Conservation (phyloP, 1,140 invertebrate genomes). For the Nylanderia fulva region DNA sequence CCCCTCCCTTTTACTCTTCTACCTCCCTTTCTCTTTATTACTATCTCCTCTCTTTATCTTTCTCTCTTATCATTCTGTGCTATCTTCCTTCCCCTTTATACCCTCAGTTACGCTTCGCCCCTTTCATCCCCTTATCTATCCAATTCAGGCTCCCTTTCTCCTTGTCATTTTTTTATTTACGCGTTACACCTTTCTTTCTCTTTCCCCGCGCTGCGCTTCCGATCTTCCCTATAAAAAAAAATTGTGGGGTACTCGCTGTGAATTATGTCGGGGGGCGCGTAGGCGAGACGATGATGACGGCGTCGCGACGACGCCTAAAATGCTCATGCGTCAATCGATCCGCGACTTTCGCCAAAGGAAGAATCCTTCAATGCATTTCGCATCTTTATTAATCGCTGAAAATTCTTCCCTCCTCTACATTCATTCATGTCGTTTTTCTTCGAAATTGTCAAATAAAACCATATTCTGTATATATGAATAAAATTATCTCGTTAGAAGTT, state of each 20-base stretch:
- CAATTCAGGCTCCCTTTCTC: slow-evolving; percentile 1
- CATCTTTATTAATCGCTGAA: not conserved
- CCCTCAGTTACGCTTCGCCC: slow-evolving; percentile 16
- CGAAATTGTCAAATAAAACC: too few relatives aligned
- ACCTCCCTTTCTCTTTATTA: slow-evolving; percentile 14
- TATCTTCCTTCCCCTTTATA: not conserved
- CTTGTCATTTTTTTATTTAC: slow-evolving; percentile 12
- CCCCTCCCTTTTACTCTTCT: not conserved
- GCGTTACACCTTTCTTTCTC: slow-evolving; percentile 43
- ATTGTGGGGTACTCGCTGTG: slow-evolving; percentile 1
- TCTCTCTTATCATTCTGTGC: not conserved
- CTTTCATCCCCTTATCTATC: slow-evolving; percentile 21
- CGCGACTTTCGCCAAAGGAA: not conserved
- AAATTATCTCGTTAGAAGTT: not conserved
- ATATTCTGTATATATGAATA: too few relatives aligned
- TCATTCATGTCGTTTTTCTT: not conserved
- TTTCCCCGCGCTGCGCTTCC: slow-evolving; percentile 25
- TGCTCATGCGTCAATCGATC: slow-evolving; percentile 63
- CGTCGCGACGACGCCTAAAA: slow-evolving; percentile 58
- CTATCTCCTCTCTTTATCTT: not conserved
- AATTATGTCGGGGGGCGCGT: slow-evolving; percentile 18
- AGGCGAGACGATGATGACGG: slow-evolving; percentile 13
- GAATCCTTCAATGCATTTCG: not conserved
- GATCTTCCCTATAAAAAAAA: slow-evolving; percentile 30
- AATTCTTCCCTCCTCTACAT: not conserved